These are phyloP conservation scores for Uromys caudimaculatus DNA, from an alignment of 2,797 vertebrate genomes.

Conservation along the genomic window DNA sequence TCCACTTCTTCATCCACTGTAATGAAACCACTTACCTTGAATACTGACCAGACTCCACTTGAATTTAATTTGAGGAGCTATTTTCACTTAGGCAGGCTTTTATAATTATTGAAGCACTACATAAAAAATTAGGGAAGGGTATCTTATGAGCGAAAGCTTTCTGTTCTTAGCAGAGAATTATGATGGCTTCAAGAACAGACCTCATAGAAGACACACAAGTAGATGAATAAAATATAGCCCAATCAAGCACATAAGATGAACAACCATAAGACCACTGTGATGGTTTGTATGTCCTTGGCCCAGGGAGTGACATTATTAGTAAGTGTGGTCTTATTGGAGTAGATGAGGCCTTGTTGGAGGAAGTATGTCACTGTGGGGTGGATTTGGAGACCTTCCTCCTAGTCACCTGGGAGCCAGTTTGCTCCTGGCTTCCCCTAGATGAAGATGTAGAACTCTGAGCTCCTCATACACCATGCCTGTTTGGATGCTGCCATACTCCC, in stretches of 20 bases:
- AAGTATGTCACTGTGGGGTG: neutral
- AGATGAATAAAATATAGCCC: neutral
- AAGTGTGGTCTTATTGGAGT: neutral
- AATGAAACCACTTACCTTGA: neutral
- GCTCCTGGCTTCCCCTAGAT: neutral
- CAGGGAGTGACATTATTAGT: neutral
- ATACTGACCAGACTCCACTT: neutral
- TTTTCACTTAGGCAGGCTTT: neutral
- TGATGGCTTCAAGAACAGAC: neutral
- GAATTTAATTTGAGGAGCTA: neutral
- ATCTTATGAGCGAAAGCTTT: neutral
- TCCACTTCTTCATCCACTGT: neutral
- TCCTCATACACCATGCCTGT: neutral
- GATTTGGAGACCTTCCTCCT: neutral
- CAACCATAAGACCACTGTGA: accelerated
- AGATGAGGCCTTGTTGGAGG: neutral
- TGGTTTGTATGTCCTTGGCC: neutral
- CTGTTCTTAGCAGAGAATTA: neutral
- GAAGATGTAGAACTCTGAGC: neutral
- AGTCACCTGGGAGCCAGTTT: neutral
- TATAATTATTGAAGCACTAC: neutral
- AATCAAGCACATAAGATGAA: neutral
- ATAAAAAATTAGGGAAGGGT: neutral
- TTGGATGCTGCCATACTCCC: neutral
- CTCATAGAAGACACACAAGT: neutral